Evolutionary conservation across 2,888 invertebrate species (phyloP).

Genomic region (Drosophila rellima): DNA sequence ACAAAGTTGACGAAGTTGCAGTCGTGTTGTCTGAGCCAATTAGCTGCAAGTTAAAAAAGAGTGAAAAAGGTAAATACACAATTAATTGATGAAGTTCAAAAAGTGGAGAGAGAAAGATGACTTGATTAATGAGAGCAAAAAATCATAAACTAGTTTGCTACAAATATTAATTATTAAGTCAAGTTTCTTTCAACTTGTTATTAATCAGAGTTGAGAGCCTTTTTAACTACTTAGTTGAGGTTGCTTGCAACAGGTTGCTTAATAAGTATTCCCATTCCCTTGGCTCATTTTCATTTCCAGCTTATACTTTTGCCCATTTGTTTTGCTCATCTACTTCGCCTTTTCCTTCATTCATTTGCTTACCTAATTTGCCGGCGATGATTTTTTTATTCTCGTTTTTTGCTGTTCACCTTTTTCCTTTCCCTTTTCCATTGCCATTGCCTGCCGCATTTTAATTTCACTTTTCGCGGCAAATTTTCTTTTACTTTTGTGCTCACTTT

Average conservation of each 20-base stretch:
- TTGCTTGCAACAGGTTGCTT: constrained; percentile 14
- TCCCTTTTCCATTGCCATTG: constrained; percentile 13
- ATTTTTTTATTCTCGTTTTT: background rate
- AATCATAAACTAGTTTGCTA: background rate
- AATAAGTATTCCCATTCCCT: background rate
- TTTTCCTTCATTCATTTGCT: constrained; percentile 19
- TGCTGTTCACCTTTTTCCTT: constrained; percentile 21
- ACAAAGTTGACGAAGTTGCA: constrained; percentile 27
- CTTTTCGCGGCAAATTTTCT: constrained; percentile 68
- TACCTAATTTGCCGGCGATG: constrained; percentile 43
- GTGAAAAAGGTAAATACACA: constrained; percentile 13
- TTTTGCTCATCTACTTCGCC: constrained; percentile 46
- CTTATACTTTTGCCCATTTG: constrained; percentile 32
- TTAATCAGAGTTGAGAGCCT: constrained; percentile 13
- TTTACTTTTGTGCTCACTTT: constrained; percentile 48
- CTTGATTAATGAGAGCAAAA: constrained; percentile 20
- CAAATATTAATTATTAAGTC: constrained; percentile 5
- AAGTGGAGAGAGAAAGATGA: background rate
- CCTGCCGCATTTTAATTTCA: constrained; percentile 76
- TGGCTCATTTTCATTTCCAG: constrained; percentile 10
- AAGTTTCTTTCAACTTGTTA: constrained; percentile 11
- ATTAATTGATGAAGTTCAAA: constrained; percentile 42
- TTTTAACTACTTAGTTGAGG: background rate
- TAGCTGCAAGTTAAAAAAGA: constrained; percentile 42
- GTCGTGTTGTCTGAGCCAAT: constrained; percentile 54